Percentiles rank a stretch among this genome's conserved stretches.
These are phyloP conservation scores for Sinotaia quadrata DNA, from an alignment of 2,888 invertebrate genomes.

Conservation along the genomic window DNA sequence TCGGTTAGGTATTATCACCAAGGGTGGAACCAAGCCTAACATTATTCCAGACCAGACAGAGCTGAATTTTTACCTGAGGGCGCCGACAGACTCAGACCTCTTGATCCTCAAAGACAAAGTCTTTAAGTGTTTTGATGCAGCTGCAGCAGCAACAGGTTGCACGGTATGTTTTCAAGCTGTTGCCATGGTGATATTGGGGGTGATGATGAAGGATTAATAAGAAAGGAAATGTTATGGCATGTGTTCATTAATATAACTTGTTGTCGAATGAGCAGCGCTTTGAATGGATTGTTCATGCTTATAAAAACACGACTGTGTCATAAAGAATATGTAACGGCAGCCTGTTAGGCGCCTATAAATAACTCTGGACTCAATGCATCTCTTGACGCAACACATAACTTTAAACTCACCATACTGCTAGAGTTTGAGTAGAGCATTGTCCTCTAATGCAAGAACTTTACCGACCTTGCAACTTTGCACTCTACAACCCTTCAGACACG, in stretches of 20 bases:
- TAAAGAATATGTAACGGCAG: no score
- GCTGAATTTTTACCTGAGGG: slow-evolving; percentile 50
- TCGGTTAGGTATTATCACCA: slow-evolving; percentile 53
- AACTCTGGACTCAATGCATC: no score
- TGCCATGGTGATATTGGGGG: no score
- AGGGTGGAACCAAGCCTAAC: slow-evolving; percentile 50
- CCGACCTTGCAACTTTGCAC: no score
- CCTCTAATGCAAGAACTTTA: no score
- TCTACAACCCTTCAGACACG: no score
- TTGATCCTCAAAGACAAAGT: slow-evolving; percentile 43
- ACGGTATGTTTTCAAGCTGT: slow-evolving; percentile 35
- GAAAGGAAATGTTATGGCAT: not conserved
- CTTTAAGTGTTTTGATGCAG: slow-evolving; percentile 49
- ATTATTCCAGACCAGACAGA: slow-evolving; percentile 55
- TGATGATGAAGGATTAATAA: not conserved
- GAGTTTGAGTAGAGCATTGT: no score
- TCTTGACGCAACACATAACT: no score
- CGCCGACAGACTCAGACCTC: slow-evolving; percentile 48
- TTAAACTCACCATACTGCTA: no score
- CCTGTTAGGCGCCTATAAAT: no score
- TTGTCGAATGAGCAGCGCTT: not conserved
- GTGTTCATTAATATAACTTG: not conserved
- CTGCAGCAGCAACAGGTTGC: slow-evolving; percentile 55
- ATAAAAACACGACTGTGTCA: no score
- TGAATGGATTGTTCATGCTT: no score